Evolutionary conservation across 2,113 vertebrate species (phyloP), one percentile per base, ranked within the genome.

Genomic region (Amblyopsis rosae): DNA sequence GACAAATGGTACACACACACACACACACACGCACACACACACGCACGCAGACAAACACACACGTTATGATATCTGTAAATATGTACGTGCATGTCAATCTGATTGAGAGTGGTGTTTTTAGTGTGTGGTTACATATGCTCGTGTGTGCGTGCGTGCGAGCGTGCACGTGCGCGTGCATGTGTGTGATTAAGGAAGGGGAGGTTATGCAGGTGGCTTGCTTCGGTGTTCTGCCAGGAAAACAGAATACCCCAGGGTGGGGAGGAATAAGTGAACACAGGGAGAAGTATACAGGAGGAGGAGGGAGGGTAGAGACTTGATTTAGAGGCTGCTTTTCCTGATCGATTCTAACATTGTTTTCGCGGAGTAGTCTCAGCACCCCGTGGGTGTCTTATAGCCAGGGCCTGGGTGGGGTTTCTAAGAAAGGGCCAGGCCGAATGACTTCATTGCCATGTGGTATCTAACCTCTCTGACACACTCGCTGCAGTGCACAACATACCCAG

Each of bases 401-500:
- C 86, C 83, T 60, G 91, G 90, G 90, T 85, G 91, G 86, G 87
- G 85, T 82, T 89, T 83, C 75, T 80, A 87, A 72, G 73, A 80
- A 86, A 79, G 83, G 86, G 87, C 89, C 88, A 82, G 85, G 86
- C 87, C 88, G 84, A 86, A 92, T 90, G 89, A 92, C 89, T 90
- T 90, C 90, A 92, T 90, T 83, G 86, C 88, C 90, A 91, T 91
- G 89, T 90, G 89, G 86, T 92, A 88, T 91, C 89, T 89, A 90
- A 88, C 88, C 85, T 90, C 86, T 75, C 87, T 80, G 75, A 88
- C 87, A 89, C 87, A 91, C 87, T 89, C 82, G 64, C 81, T 85
- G 79, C 83, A 82, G 67, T 60, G 26, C 26, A 26, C 26, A 26
- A 6, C 87, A 79, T 87, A 87, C 89, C 87, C 90, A 68, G 75